A percentile compares a stretch with the other conserved stretches of the same genome.
These are phyloP conservation scores for Aphis craccivora DNA, from an alignment of 1,140 invertebrate species.

Conservation along the genomic window DNA sequence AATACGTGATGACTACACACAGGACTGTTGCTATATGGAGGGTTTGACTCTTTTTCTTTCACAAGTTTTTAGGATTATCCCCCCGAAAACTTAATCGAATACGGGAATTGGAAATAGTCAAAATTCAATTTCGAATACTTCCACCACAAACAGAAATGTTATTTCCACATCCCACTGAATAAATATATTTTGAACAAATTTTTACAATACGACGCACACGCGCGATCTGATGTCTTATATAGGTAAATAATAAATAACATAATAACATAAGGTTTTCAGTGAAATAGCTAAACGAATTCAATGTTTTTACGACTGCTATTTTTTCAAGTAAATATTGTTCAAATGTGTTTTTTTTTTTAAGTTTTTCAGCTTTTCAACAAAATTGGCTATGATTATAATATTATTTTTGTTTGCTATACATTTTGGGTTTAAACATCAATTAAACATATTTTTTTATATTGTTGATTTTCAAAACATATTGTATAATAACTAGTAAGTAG, in stretches of 20 bases:
- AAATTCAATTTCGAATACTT: conserved; percentile 39
- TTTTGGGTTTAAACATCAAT: not conserved
- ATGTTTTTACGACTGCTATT: not conserved
- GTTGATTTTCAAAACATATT: not conserved
- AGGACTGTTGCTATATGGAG: not conserved
- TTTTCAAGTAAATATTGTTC: too few relatives aligned
- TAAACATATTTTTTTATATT: not conserved
- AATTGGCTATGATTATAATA: too few relatives aligned
- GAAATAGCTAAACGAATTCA: not conserved
- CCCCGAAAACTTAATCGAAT: not conserved
- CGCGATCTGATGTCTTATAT: not conserved
- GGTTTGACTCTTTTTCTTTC: not conserved
- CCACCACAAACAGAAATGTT: not conserved
- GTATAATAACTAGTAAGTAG: not conserved
- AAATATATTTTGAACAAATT: not conserved
- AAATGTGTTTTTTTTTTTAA: too few relatives aligned
- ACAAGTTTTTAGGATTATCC: conserved; percentile 37
- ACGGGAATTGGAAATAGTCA: conserved; percentile 7
- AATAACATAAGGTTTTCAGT: not conserved
- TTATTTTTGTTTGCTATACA: too few relatives aligned
- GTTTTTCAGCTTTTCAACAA: too few relatives aligned
- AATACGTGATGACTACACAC: conserved; percentile 13
- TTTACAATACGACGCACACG: not conserved
- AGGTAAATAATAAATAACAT: not conserved
- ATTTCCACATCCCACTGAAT: not conserved